phyloP scores from a whole-genome alignment of 2,113 vertebrate genomes.

The Regulus satrapa region DNA sequence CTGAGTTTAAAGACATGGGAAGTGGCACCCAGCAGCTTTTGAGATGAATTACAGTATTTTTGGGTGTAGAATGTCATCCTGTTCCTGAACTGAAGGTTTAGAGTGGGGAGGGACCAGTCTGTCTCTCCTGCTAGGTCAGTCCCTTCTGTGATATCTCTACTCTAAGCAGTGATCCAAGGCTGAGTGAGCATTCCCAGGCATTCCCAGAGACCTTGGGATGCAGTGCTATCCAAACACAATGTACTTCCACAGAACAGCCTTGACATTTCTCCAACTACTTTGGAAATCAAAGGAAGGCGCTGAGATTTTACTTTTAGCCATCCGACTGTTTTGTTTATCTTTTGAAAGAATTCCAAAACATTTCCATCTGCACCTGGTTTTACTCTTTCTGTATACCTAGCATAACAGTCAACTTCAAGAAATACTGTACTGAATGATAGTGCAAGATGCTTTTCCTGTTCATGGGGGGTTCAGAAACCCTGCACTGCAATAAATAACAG shows the following conservation, averaged over 20 bases:
- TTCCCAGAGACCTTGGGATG: not conserved
- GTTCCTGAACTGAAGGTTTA: conserved; percentile 14
- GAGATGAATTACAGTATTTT: not conserved
- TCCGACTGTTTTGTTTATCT: not conserved
- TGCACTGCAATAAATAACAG: not conserved
- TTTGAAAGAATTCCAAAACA: not conserved
- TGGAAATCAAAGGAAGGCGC: not conserved
- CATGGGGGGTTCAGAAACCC: not conserved
- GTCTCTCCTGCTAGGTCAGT: not conserved
- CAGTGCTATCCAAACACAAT: not conserved
- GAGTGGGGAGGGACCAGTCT: not conserved
- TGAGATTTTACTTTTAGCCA: not conserved
- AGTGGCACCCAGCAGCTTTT: conserved; percentile 48
- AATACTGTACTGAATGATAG: not conserved
- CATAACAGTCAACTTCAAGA: not conserved
- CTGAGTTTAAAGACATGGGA: conserved; percentile 31
- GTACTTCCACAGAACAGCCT: not conserved
- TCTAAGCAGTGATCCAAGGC: not conserved
- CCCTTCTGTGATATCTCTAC: not conserved
- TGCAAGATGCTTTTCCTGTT: not conserved
- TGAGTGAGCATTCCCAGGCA: not conserved
- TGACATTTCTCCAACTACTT: conserved; percentile 1
- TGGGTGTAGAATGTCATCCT: conserved; percentile 33
- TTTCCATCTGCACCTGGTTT: not conserved
- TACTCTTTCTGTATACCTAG: not conserved